These are phyloP conservation scores for Tiliacea aurago DNA, from an alignment of 2,888 invertebrate species.

Conservation along the genomic window DNA sequence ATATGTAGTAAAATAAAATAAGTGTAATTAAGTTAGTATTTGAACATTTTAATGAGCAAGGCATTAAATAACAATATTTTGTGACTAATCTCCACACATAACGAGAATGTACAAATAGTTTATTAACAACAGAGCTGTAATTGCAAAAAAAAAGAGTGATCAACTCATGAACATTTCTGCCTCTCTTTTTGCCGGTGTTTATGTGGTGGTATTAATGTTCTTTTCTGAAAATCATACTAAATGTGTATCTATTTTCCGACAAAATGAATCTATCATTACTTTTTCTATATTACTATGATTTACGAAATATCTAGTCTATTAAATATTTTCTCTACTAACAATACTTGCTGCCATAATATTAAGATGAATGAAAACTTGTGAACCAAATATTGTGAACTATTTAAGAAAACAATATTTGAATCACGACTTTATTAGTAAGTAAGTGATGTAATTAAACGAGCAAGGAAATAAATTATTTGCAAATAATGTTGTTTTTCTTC, in stretches of 20 bases:
- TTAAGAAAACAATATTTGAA: slow-evolving; percentile 81
- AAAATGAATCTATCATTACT: slow-evolving; percentile 5
- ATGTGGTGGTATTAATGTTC: slow-evolving; percentile 2
- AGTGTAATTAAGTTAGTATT: slow-evolving; percentile 23
- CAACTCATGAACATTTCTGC: background rate
- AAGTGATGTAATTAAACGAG: slow-evolving; percentile 48
- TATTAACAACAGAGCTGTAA: background rate
- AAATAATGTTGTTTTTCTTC: slow-evolving; percentile 61
- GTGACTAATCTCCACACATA: slow-evolving; percentile 2
- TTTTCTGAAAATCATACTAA: slow-evolving; percentile 1
- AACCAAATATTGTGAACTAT: slow-evolving; percentile 80
- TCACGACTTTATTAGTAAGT: slow-evolving; percentile 80
- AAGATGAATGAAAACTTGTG: slow-evolving; percentile 80
- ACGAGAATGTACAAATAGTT: slow-evolving; percentile 14
- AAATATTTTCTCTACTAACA: slow-evolving; percentile 60
- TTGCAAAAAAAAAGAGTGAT: background rate
- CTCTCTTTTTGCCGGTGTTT: background rate
- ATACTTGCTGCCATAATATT: slow-evolving; percentile 81
- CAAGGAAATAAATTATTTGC: slow-evolving; percentile 74
- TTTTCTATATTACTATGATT: slow-evolving; percentile 52
- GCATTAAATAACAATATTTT: slow-evolving; percentile 6
- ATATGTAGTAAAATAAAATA: slow-evolving; percentile 37
- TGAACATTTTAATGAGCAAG: slow-evolving; percentile 53
- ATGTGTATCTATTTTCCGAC: background rate
- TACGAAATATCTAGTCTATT: slow-evolving; percentile 64